Evolutionary conservation across 2,797 vertebrate genomes (phyloP).

Genomic region (Poecilia picta): DNA sequence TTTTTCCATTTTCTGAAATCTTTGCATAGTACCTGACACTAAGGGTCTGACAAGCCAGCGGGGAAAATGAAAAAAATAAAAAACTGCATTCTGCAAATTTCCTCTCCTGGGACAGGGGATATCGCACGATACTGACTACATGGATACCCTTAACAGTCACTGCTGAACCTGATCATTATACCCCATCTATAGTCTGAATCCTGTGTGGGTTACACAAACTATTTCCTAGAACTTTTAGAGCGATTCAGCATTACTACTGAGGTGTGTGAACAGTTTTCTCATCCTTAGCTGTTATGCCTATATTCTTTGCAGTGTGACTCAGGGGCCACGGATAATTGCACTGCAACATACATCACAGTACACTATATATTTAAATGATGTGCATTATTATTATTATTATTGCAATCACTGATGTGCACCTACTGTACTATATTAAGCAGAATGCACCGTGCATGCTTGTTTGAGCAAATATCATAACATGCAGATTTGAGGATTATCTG

Average conservation of each 20-base stretch:
- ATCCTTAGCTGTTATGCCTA: slow-evolving; percentile 76
- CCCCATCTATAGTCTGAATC: slow-evolving; percentile 41
- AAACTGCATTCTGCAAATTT: slow-evolving; percentile 1
- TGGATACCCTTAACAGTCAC: neutral
- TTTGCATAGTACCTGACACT: slow-evolving; percentile 8
- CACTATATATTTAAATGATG: slow-evolving; percentile 76
- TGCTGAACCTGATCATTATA: slow-evolving; percentile 21
- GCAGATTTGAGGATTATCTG: slow-evolving; percentile 84
- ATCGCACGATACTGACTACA: slow-evolving; percentile 7
- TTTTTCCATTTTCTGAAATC: slow-evolving; percentile 17
- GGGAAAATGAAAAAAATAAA: neutral
- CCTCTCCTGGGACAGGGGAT: slow-evolving; percentile 4
- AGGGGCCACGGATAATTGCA: slow-evolving; percentile 93
- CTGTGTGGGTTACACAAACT: slow-evolving; percentile 24
- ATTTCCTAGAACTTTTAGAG: slow-evolving; percentile 42
- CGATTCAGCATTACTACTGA: slow-evolving; percentile 61
- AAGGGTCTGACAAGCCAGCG: slow-evolving; percentile 8
- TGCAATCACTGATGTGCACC: slow-evolving; percentile 78
- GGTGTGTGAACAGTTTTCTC: slow-evolving; percentile 52
- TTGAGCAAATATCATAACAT: slow-evolving; percentile 66
- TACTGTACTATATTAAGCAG: slow-evolving; percentile 82
- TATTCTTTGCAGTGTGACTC: slow-evolving; percentile 94
- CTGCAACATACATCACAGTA: slow-evolving; percentile 86
- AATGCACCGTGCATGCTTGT: slow-evolving; percentile 87
- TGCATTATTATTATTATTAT: slow-evolving; percentile 78